Evolutionary conservation across 1,140 invertebrate species (phyloP).

Genomic region (Aphaenogaster rudis): DNA sequence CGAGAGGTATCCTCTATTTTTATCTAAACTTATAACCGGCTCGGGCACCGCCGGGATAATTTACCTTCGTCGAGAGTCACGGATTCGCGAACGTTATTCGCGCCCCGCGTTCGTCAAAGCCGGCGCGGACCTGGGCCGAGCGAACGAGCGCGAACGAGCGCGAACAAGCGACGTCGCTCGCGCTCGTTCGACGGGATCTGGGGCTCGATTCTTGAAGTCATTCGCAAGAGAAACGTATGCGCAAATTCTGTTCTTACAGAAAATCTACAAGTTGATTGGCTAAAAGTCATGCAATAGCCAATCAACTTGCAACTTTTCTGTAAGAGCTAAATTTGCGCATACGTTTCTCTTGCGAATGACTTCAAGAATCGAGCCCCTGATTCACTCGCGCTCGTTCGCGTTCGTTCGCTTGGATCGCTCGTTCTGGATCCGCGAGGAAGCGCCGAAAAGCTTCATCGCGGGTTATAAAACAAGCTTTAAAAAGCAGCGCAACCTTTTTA

Average conservation of each 20-base stretch:
- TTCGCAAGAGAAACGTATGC: no score
- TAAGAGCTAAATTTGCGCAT: no score
- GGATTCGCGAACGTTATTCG: constrained; percentile 3
- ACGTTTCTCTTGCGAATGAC: no score
- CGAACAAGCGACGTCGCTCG: not conserved
- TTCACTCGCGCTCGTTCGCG: not conserved
- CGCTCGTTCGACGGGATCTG: not conserved
- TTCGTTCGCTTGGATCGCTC: not conserved
- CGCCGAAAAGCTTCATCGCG: not conserved
- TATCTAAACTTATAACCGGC: constrained; percentile 42
- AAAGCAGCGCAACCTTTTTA: no score
- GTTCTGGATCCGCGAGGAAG: not conserved
- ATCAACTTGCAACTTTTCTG: no score
- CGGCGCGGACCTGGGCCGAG: not conserved
- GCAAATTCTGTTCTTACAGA: no score
- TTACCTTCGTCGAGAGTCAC: constrained; percentile 26
- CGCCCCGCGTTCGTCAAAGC: not conserved
- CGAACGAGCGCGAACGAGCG: not conserved
- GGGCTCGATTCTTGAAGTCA: no score
- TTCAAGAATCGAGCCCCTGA: not conserved
- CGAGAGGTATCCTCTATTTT: constrained; percentile 42
- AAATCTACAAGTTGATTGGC: no score
- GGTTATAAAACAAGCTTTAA: no score
- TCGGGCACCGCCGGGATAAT: not conserved
- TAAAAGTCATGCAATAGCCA: no score